A percentile compares a stretch with the other conserved stretches of the same genome.
Evolutionary conservation across 2,888 invertebrate genomes (phyloP).

Genomic region (Yponomeuta evonymella): DNA sequence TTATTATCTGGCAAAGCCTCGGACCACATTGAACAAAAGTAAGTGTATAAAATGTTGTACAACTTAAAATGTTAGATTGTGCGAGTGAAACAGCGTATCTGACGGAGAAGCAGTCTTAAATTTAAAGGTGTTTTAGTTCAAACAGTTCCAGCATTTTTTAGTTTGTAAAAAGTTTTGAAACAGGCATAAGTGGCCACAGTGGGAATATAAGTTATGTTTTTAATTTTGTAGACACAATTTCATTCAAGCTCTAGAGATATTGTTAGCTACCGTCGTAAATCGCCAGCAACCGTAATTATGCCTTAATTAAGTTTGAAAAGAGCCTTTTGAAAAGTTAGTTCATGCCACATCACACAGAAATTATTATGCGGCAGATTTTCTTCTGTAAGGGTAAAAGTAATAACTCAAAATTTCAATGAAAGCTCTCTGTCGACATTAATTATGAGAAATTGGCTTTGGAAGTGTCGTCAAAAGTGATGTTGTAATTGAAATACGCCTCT

Average conservation of each 20-base stretch:
- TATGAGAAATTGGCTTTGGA: slow-evolving; percentile 3
- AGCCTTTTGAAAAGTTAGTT: slow-evolving; percentile 1
- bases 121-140: no score
- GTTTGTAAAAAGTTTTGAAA: no score
- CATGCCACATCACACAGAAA: slow-evolving; percentile 1
- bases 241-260: not conserved
- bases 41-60: no score
- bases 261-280: not conserved
- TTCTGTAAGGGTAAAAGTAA: not conserved
- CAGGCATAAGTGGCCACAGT: no score
- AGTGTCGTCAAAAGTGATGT: slow-evolving; percentile 3
- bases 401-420: slow-evolving; percentile 1
- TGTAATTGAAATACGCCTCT: slow-evolving; percentile 1
- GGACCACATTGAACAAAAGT: no score
- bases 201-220: not conserved
- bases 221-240: not conserved
- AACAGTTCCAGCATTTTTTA: no score
- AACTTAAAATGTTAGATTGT: no score
- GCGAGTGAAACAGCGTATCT: no score
- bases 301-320: slow-evolving; percentile 2
- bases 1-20: no score
- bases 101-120: no score
- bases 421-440: slow-evolving; percentile 1
- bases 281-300: not conserved
- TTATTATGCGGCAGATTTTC: slow-evolving; percentile 3